These are phyloP conservation scores for Grallaria varia DNA, from an alignment of 2,113 vertebrate genomes.

Conservation along the genomic window DNA sequence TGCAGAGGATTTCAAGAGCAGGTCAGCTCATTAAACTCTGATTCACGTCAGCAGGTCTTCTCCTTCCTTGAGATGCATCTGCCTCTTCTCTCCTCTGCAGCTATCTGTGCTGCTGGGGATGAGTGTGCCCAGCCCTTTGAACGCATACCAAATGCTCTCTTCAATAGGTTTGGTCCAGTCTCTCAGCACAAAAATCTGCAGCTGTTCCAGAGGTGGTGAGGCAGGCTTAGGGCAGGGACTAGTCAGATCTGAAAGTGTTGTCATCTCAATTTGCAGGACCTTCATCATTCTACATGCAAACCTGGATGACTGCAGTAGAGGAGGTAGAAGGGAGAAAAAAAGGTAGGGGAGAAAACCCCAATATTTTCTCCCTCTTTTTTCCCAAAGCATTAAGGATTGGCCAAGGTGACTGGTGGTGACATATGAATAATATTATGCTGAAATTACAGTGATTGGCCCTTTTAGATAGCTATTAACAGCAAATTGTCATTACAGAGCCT, in stretches of 20 bases:
- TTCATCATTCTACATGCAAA: neutral
- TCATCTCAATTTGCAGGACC: neutral
- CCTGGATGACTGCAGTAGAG: neutral
- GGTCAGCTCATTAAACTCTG: constrained; percentile 45
- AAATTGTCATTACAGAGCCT: neutral
- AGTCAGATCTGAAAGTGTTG: neutral
- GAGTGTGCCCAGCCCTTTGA: neutral
- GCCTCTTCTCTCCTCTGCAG: neutral
- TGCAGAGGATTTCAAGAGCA: constrained; percentile 42
- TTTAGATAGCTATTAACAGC: neutral
- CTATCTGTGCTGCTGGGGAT: neutral
- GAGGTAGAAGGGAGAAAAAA: neutral
- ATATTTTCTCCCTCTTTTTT: neutral
- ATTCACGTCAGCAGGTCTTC: constrained; percentile 8
- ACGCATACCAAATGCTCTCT: neutral
- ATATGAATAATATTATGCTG: neutral
- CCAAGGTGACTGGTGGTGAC: neutral
- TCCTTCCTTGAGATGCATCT: neutral
- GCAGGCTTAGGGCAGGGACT: neutral
- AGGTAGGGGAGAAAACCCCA: accelerated
- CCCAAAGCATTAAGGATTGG: neutral
- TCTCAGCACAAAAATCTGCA: constrained; percentile 28
- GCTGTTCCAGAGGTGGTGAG: constrained; percentile 30
- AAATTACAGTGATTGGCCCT: neutral
- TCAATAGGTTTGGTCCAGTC: neutral